A percentile compares a stretch with the other conserved stretches of the same genome.
phyloP scores from a whole-genome alignment of 2,797 vertebrate genomes.

The Pseudocheirus occidentalis region DNA sequence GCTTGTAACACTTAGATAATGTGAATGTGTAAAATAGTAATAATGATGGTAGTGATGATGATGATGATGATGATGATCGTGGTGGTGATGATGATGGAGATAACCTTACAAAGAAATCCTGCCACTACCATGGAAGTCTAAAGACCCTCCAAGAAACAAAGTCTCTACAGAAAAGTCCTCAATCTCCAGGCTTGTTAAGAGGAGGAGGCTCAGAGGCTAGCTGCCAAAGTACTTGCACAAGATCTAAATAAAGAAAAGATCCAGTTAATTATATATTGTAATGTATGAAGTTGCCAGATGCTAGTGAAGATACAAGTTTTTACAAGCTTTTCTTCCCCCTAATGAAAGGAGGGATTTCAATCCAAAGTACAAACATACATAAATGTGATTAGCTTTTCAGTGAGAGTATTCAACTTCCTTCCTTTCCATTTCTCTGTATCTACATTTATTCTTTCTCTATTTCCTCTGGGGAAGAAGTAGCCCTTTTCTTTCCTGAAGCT shows the following conservation, averaged over 20 bases:
- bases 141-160: background rate
- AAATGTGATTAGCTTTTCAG: background rate
- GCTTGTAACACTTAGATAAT: background rate
- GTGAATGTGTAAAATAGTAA: background rate
- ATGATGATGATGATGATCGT: no score
- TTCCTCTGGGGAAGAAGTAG: background rate
- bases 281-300: background rate
- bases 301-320: background rate
- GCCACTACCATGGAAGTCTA: background rate
- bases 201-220: background rate
- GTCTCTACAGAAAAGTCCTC: background rate
- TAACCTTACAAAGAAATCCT: background rate
- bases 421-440: background rate
- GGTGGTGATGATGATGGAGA: background rate
- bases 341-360: background rate
- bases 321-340: background rate
- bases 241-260: background rate
- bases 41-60: no score
- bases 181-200: background rate
- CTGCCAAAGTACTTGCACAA: background rate
- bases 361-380: background rate
- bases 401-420: background rate
- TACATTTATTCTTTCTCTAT: background rate
- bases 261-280: constrained; percentile 1
- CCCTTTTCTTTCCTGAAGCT: background rate